Conservation (phyloP, 1,140 invertebrate genomes). For the Asbolus verrucosus region DNA sequence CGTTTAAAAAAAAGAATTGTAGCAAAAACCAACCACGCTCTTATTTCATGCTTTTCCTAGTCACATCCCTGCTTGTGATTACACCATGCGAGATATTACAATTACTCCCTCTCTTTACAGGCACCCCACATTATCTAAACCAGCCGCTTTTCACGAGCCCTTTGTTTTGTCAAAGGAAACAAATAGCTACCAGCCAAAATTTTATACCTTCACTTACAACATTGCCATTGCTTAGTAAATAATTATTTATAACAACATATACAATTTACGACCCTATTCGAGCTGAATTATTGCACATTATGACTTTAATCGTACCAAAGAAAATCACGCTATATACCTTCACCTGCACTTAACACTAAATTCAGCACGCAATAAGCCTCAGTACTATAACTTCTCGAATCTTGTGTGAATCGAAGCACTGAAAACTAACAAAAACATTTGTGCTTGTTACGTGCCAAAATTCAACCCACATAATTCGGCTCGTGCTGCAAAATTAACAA, state of each 20-base stretch:
- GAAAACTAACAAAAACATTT: no score
- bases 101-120: constrained; percentile 38
- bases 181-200: constrained; percentile 12
- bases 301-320: constrained; percentile 1
- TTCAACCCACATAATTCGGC: neutral
- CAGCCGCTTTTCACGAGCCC: constrained; percentile 19
- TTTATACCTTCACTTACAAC: constrained; percentile 6
- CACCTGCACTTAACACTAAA: neutral
- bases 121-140: constrained; percentile 37
- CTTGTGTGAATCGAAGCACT: no score
- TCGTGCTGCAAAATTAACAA: neutral
- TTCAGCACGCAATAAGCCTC: neutral
- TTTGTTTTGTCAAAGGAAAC: constrained; percentile 15
- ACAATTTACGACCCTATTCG: constrained; percentile 28
- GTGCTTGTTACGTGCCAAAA: no score
- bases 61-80: constrained; percentile 37
- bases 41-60: constrained; percentile 41
- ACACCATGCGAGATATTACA: constrained; percentile 42
- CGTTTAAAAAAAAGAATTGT: constrained; percentile 16
- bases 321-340: constrained; percentile 3
- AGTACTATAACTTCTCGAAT: no score
- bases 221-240: neutral
- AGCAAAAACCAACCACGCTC: constrained; percentile 40
- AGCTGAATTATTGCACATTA: constrained; percentile 29
- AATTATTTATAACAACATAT: constrained; percentile 31